These are phyloP conservation scores for Streblospio benedicti DNA, from an alignment of 1,140 invertebrate genomes.

Conservation along the genomic window DNA sequence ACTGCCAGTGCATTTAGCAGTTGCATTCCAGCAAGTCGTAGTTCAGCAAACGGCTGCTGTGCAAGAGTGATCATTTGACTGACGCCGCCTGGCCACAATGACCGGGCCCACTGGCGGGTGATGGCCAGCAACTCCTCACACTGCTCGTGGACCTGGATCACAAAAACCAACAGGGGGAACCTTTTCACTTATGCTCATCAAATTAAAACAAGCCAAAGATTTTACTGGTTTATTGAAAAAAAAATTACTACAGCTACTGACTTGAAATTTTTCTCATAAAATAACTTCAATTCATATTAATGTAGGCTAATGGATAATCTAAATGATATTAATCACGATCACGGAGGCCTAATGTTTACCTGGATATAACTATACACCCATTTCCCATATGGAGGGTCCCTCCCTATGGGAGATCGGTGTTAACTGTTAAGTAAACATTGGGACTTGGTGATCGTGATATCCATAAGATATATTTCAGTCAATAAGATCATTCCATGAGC, in stretches of 20 bases:
- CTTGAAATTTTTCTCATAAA: neutral
- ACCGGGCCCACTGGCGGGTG: constrained; percentile 55
- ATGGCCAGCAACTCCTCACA: constrained; percentile 48
- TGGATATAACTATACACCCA: too few relatives aligned
- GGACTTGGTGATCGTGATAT: too few relatives aligned
- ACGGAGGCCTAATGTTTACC: too few relatives aligned
- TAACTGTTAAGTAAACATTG: too few relatives aligned
- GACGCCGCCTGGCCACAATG: constrained; percentile 51
- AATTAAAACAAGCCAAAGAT: neutral
- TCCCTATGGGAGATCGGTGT: too few relatives aligned
- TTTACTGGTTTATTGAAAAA: neutral
- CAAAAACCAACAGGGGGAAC: neutral
- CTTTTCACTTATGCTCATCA: neutral
- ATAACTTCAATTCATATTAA: neutral
- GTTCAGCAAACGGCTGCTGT: constrained; percentile 57
- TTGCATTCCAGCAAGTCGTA: constrained; percentile 51
- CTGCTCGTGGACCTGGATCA: constrained; percentile 33
- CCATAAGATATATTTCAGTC: too few relatives aligned
- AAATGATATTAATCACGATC: neutral
- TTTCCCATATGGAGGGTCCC: too few relatives aligned
- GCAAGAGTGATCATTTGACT: constrained; percentile 51
- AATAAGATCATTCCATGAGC: too few relatives aligned
- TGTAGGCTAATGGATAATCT: neutral
- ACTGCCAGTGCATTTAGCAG: constrained; percentile 50
- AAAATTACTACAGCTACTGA: neutral